These are phyloP conservation scores for Xenus cinereus DNA, from an alignment of 2,113 vertebrate genomes.

Conservation along the genomic window DNA sequence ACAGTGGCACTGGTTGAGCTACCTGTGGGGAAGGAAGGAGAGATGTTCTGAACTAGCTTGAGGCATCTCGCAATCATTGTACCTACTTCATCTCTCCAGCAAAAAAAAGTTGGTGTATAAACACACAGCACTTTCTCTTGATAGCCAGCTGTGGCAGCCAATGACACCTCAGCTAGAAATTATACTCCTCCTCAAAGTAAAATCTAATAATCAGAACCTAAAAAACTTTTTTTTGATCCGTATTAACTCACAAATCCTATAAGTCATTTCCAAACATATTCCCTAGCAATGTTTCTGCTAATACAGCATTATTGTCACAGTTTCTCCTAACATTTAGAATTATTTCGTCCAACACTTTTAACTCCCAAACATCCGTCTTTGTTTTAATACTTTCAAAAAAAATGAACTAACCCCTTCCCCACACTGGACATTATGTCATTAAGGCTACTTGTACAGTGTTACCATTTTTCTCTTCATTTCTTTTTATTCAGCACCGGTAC, in stretches of 20 bases:
- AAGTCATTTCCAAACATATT: neutral
- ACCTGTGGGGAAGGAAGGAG: neutral
- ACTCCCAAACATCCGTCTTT: neutral
- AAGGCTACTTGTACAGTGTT: neutral
- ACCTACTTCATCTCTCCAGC: neutral
- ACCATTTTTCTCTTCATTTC: neutral
- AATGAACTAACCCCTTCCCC: neutral
- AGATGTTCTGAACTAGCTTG: neutral
- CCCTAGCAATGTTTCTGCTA: neutral
- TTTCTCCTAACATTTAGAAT: neutral
- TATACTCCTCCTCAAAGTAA: neutral
- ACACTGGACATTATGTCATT: neutral
- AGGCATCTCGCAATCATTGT: neutral
- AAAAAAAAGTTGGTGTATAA: neutral
- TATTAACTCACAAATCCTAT: neutral
- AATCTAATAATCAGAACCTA: neutral
- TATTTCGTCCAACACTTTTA: neutral
- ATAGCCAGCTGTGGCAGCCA: neutral
- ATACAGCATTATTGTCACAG: neutral
- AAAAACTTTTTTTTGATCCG: neutral
- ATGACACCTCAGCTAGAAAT: neutral
- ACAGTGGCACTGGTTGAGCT: neutral
- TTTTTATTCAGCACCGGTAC: neutral
- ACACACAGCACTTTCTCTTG: neutral
- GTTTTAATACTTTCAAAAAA: neutral